Conservation (phyloP, 2,888 invertebrate genomes). For the Mythimna lalbum region DNA sequence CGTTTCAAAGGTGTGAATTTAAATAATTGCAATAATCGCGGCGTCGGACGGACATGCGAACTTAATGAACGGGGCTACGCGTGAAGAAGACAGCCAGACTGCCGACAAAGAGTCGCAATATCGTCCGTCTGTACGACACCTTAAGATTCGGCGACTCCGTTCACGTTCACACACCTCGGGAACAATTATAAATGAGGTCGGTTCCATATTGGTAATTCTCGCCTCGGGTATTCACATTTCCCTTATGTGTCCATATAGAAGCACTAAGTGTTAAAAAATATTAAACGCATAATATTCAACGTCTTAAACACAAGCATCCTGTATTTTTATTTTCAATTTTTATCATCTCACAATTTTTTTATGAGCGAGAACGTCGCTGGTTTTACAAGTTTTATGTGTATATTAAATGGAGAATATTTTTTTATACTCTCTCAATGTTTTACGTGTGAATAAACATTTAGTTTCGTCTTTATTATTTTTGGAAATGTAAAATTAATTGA, state of each 20-base stretch:
- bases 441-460: conserved; percentile 38
- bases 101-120: conserved; percentile 72
- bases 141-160: conserved; percentile 54
- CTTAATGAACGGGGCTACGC: conserved; percentile 83
- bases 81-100: conserved; percentile 80
- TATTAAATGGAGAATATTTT: conserved; percentile 17
- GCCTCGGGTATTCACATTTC: conserved; percentile 65
- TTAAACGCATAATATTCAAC: conserved; percentile 33
- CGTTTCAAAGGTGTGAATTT: conserved; percentile 90
- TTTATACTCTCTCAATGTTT: conserved; percentile 18
- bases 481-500: conserved; percentile 32
- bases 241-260: conserved; percentile 48
- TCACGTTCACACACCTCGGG: conserved; percentile 60
- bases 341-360: conserved; percentile 47
- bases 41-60: conserved; percentile 86
- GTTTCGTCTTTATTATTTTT: conserved; percentile 27
- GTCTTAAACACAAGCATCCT: conserved; percentile 49
- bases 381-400: conserved; percentile 32
- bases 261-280: conserved; percentile 57
- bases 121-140: conserved; percentile 62
- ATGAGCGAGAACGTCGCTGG: conserved; percentile 28
- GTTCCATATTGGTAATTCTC: conserved; percentile 64
- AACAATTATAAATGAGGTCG: conserved; percentile 70
- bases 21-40: conserved; percentile 90
- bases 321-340: conserved; percentile 47